Conservation (phyloP, 2,113 vertebrate species). For the Neotoma lepida region DNA sequence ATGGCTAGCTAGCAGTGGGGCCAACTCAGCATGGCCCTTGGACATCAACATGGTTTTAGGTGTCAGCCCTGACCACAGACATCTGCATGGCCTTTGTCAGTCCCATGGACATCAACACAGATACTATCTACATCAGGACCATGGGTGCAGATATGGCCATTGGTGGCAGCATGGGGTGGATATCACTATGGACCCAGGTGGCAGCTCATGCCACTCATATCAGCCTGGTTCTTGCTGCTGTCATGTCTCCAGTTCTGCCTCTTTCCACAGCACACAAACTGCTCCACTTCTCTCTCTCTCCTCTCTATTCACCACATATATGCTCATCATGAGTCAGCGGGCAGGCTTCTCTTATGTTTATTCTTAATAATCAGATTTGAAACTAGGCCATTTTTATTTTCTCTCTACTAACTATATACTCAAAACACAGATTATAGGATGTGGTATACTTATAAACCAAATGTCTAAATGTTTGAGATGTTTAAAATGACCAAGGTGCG, state of each 20-base stretch:
- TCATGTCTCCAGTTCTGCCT: background rate
- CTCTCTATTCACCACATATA: background rate
- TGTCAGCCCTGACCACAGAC: too few relatives aligned
- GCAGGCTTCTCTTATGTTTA: background rate
- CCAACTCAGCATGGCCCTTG: too few relatives aligned
- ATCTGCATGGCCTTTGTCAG: too few relatives aligned
- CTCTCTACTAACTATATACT: background rate
- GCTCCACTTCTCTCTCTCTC: background rate
- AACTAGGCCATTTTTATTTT: constrained; percentile 14
- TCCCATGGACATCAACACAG: too few relatives aligned
- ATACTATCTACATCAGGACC: too few relatives aligned
- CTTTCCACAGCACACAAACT: background rate
- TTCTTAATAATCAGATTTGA: constrained; percentile 52
- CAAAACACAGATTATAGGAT: background rate
- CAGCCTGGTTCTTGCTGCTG: too few relatives aligned
- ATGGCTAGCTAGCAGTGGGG: too few relatives aligned
- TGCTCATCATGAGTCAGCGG: background rate
- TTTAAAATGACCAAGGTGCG: constrained; percentile 28
- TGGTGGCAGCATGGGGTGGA: too few relatives aligned
- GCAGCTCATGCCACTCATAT: background rate
- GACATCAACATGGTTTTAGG: too few relatives aligned
- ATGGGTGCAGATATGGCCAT: too few relatives aligned
- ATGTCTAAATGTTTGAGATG: background rate
- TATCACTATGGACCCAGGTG: background rate
- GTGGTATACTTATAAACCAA: background rate